Evolutionary conservation across 1,140 invertebrate genomes (phyloP), one percentile per base, ranked within the genome.

Genomic region (Cepaea nemoralis): DNA sequence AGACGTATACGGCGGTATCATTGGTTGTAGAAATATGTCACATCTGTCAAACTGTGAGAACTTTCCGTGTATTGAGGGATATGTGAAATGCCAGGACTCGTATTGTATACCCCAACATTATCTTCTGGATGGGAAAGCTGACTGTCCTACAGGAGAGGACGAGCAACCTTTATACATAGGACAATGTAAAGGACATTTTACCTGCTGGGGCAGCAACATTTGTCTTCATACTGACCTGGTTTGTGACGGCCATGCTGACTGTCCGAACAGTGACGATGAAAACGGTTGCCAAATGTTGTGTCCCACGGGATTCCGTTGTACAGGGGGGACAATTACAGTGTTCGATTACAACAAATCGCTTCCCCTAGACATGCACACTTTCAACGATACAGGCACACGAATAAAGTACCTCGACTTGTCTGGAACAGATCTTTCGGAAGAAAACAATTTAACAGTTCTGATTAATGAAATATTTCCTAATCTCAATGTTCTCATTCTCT

Each of bases 71-170:
- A 3, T 5, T 10, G 40, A 75, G 35, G 73, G 73, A 27, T 75
- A 48, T 12, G 22, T n/a, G 24, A 75, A 75, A 75, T 75, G 73
- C n/a, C 73, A 42, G 10, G 16, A 35, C 16, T 50, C 42, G 1
- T 75, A 75, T 45, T 75, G 73, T n/a, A 50, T 75, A 48, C 42
- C 73, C 14, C 1, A 27, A 42, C 45, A 75, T 24, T 14, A 3
- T 45, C 16, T 48, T 6, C 31, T 14, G n/a, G 73, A 75, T 35
- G 40, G 45, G 27, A 55, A 45, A 2, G 1, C 1, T 0, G 48
- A 75, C 42, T 75, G 73, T 33, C 73, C 73, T 2, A 2, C 31
- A 2, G 73, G 73, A 35, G 73, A 75, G 35, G 73, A 75, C 10
- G 73, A 75, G 31, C 1, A 48, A 8, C 1, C 16, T 2, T 31